phyloP scores from a whole-genome alignment of 2,113 vertebrate genomes.

The Lasiurus borealis region DNA sequence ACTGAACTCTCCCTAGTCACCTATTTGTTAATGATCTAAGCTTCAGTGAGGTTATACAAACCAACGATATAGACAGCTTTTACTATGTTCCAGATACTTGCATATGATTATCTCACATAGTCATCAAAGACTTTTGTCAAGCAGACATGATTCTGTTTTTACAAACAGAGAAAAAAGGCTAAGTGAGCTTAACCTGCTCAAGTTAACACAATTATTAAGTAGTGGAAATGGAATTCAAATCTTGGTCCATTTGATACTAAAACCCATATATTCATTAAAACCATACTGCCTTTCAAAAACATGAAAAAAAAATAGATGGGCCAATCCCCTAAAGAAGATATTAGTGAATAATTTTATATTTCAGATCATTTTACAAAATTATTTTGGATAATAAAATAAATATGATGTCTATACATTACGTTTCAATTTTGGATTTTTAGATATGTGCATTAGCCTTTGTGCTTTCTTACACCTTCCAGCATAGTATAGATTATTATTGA shows the following conservation, averaged over 20 bases:
- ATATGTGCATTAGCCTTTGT: neutral
- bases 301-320: neutral
- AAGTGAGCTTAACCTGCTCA: neutral
- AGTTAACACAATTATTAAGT: neutral
- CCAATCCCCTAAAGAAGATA: neutral
- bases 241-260: neutral
- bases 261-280: neutral
- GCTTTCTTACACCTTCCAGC: neutral
- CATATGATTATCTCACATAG: neutral
- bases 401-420: neutral
- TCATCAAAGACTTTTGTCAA: neutral
- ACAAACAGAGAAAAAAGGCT: neutral
- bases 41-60: neutral
- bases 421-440: neutral
- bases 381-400: neutral
- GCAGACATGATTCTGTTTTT: neutral
- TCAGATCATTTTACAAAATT: neutral
- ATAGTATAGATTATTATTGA: neutral
- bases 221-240: neutral
- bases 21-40: neutral
- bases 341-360: neutral
- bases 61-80: neutral
- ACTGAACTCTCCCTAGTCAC: neutral
- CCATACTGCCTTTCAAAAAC: neutral
- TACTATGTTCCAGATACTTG: neutral